Percentiles rank a stretch among this genome's conserved stretches.
Conservation (phyloP, 2,888 invertebrate genomes). For the Lysandra bellargus region DNA sequence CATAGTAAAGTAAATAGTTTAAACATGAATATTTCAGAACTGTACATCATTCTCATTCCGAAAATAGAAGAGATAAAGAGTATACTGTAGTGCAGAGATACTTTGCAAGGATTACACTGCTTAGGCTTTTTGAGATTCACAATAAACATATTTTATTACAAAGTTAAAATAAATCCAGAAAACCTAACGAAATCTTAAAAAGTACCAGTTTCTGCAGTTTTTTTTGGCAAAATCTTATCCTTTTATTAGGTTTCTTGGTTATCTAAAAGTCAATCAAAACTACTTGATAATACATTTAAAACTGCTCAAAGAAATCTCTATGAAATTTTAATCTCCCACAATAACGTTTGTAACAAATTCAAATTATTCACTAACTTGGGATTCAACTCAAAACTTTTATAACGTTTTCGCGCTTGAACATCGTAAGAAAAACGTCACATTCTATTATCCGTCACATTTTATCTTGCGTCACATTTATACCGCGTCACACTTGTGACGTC, state of each 20-base stretch:
- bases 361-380: background rate
- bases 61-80: no score
- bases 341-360: background rate
- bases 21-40: background rate
- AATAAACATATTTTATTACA: no score
- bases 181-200: no score
- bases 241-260: no score
- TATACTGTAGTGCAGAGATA: background rate
- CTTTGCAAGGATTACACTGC: background rate
- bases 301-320: background rate
- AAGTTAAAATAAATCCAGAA: no score
- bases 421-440: constrained; percentile 12
- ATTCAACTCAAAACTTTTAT: background rate
- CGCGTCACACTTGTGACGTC: constrained; percentile 10
- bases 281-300: no score
- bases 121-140: no score
- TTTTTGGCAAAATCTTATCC: no score
- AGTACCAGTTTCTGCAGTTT: no score
- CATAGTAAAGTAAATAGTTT: background rate
- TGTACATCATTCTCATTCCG: no score
- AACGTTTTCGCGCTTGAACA: background rate
- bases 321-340: background rate
- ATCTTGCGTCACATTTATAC: background rate
- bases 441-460: no score
- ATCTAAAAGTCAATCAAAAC: no score